Evolutionary conservation across 2,113 vertebrate species (phyloP), one percentile per base, ranked within the genome.

Genomic region (Podilymbus podiceps): DNA sequence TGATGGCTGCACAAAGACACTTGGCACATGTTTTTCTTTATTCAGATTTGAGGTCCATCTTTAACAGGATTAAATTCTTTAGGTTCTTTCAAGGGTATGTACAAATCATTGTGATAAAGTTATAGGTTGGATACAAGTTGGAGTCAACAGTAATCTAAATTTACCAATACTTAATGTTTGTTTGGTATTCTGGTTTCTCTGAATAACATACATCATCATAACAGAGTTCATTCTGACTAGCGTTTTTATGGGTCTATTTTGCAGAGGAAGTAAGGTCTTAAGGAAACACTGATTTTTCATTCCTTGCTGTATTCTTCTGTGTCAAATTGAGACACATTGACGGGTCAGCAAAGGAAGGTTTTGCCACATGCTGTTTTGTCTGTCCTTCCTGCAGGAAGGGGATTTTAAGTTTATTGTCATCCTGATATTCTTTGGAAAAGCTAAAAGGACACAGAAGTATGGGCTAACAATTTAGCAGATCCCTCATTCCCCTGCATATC

Each of bases 181-280:
- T 64, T 94, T 81, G 68, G 38, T 88, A n/a, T 80, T 47, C 38
- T 76, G 35, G 27, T 93, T 96, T 94, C 40, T 94, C 58, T 68
- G 53, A 86, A 49, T 87, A 75, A 44, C 47, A 27, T 56, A 53
- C 25, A 27, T 47, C 0, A 0, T 67, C 0, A 0, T 78, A 75
- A 72, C 64, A 75, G 59, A 95, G 56, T 35, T 91, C 24, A 4
- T 84, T 94, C 53, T 78, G 59, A 56, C 21, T n/a, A 46, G 30
- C 38, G 35, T 66, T 90, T 94, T 81, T 78, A 63, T 92, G 76
- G 25, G 56, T 75, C 62, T 80, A 0, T 67, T 95, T 83, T 88
- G 35, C 68, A 56, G 35, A 66, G 30, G 67, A 87, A 58, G n/a
- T 44, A 38, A 20, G 12, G 33, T 84, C 79, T 67, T 74, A 72